phyloP scores from a whole-genome alignment of 2,888 invertebrate species.

The Nowickia ferox region DNA sequence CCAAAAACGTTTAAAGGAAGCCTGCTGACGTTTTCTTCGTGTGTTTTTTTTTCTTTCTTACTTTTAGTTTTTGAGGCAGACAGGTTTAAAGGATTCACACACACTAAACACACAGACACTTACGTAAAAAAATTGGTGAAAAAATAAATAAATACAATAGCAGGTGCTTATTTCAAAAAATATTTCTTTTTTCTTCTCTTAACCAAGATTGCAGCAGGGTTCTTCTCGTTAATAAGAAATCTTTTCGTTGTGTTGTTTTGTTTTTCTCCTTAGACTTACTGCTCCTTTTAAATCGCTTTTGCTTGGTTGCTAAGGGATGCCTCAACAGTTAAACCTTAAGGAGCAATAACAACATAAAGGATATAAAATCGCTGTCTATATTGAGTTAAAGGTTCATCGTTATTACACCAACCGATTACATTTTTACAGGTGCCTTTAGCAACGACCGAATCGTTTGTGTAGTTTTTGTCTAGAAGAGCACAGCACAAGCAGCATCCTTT shows the following conservation, averaged over 20 bases:
- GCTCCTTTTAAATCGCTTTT: constrained; percentile 44
- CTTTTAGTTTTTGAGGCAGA: constrained; percentile 47
- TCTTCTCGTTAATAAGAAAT: constrained; percentile 71
- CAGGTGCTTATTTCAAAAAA: constrained; percentile 68
- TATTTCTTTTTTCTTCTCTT: constrained; percentile 42
- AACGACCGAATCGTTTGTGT: constrained; percentile 21
- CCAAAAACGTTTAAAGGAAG: constrained; percentile 64
- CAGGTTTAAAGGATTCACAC: constrained; percentile 72
- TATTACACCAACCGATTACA: constrained; percentile 70
- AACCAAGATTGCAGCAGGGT: constrained; percentile 71
- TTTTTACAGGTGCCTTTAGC: constrained; percentile 71
- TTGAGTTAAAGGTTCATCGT: constrained; percentile 62
- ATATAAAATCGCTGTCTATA: constrained; percentile 67
- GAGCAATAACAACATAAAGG: constrained; percentile 56
- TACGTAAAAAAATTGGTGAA: constrained; percentile 27
- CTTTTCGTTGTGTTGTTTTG: constrained; percentile 55
- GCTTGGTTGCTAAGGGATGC: constrained; percentile 69
- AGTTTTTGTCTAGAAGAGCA: constrained; percentile 39
- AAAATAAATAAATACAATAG: constrained; percentile 58
- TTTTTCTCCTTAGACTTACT: constrained; percentile 16
- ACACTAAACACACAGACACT: constrained; percentile 30
- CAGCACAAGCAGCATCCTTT: constrained; percentile 55
- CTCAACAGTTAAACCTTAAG: constrained; percentile 49
- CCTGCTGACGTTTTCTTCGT: constrained; percentile 66
- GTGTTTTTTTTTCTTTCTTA: neutral